A percentile compares a stretch with the other conserved stretches of the same genome.
These are phyloP conservation scores for Ceraclea dissimilis DNA, from an alignment of 2,888 invertebrate genomes.

Conservation along the genomic window DNA sequence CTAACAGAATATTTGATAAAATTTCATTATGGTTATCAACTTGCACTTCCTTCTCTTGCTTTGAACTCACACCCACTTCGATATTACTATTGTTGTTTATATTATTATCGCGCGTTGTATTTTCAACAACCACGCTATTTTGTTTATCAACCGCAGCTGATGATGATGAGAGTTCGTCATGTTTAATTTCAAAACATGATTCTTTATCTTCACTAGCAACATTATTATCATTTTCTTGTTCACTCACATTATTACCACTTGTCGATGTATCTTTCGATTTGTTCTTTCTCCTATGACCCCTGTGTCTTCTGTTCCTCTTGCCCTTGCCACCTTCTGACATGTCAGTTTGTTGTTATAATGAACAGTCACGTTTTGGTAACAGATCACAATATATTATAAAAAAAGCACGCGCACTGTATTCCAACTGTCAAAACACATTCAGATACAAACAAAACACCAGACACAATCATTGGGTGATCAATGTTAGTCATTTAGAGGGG, in stretches of 20 bases:
- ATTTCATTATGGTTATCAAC: background rate
- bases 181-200: background rate
- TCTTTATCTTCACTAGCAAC: background rate
- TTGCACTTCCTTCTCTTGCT: background rate
- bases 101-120: background rate
- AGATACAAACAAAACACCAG: background rate
- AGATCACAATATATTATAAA: no score
- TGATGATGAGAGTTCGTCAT: background rate
- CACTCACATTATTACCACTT: background rate
- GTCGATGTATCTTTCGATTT: slow-evolving; percentile 19
- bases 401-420: no score
- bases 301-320: slow-evolving; percentile 14
- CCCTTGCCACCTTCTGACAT: slow-evolving; percentile 19
- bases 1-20: background rate
- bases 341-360: slow-evolving; percentile 4
- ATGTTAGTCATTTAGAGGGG: background rate
- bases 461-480: background rate
- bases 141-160: background rate
- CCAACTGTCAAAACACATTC: background rate
- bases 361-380: background rate
- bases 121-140: background rate
- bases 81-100: background rate
- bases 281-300: slow-evolving; percentile 19
- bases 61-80: background rate
- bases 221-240: background rate